Base-by-base conservation (phyloP, 2,888 invertebrate species). In the Perizoma flavofasciatum region DNA sequence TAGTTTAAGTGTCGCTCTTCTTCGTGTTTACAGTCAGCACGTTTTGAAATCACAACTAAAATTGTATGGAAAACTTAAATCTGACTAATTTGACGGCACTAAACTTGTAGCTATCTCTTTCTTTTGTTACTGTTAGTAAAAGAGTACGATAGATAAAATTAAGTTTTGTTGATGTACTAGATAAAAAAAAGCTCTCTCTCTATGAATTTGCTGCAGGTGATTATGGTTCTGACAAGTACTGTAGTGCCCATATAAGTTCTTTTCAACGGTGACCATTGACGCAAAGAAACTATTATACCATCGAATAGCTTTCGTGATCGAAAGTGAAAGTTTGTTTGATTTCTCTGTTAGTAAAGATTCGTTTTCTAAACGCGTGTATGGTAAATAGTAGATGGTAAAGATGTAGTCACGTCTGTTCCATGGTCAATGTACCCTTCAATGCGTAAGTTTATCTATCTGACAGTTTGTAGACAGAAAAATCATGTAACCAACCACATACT, bases 321-420 rank as follows among this genome's bases (percentile, higher is more conserved):
- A 52, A 65, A 65, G 68, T 61, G 58, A 59, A 59, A 48, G 48
- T 44, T 22, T 59, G 35, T 65, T 63, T 65, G 64, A 55, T 64
- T 49, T 51, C 35, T 60, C 58, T 49, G 60, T 67, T 65, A 61
- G 61, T 57, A 43, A 40, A 62, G 59, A 58, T 63, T 65, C 63
- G 65, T 66, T 66, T 65, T 66, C 64, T 65, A 63, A 64, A 60
- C 46, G 34, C 45, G 39, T 45, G 49, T 55, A 61, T 59, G 65
- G 47, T 66, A 68, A 68, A 61, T 55, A 62, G 49, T 37, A 45
- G 49, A 60, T 65, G 60, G 60, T 68, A 68, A 66, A 61, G 55
- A 63, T 60, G 11, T 50, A 39, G 46, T 64, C 68, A 68, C 61
- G 59, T 57, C 60, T 64, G 45, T 39, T 40, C 6, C 55, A 48